Conservation (phyloP, 2,113 vertebrate genomes). For the Myiozetetes cayanensis region DNA sequence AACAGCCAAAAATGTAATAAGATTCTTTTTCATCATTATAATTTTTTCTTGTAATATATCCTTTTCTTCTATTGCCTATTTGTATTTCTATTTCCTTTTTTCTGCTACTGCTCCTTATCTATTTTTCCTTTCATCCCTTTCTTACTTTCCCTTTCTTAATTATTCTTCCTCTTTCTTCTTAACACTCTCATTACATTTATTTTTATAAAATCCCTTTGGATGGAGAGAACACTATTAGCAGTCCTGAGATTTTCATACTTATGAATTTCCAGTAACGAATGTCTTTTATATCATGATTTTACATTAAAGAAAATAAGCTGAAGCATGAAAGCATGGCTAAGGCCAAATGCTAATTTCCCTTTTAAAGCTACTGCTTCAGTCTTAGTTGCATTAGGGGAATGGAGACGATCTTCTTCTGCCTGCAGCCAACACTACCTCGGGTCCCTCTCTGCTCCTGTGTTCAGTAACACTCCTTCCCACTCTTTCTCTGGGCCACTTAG, state of each 20-base stretch:
- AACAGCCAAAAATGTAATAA: not conserved
- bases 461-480: not conserved
- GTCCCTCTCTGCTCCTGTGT: not conserved
- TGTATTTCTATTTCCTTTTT: not conserved
- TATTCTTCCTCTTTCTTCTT: slow-evolving; percentile 6
- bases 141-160: not conserved
- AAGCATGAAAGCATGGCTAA: not conserved
- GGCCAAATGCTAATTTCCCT: not conserved
- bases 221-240: not conserved
- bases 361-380: not conserved
- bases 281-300: not conserved
- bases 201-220: slow-evolving; percentile 6
- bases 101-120: not conserved
- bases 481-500: not conserved
- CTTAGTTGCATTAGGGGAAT: not conserved
- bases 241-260: not conserved
- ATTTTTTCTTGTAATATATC: not conserved
- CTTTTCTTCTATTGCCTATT: not conserved
- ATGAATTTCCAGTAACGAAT: not conserved
- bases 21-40: not conserved
- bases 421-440: not conserved
- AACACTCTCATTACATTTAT: slow-evolving; percentile 4
- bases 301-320: slow-evolving; percentile 12
- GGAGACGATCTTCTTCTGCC: not conserved
- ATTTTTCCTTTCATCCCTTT: not conserved